Evolutionary conservation across 2,888 invertebrate species (phyloP).

Genomic region (Salpingus planirostris): DNA sequence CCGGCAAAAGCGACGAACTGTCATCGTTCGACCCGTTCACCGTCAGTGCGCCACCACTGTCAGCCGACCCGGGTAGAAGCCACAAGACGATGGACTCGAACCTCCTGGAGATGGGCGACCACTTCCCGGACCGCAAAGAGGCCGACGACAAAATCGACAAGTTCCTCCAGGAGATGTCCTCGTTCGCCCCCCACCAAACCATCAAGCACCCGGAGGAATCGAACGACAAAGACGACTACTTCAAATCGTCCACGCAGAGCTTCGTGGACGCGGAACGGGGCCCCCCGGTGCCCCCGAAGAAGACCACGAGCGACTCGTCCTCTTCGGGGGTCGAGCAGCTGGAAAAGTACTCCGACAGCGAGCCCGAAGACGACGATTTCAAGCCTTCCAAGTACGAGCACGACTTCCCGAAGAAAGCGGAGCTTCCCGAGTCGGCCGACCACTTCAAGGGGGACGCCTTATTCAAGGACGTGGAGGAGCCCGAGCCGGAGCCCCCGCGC

Average conservation of each 20-base stretch:
- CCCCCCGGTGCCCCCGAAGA: too few species aligned
- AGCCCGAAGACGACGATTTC: constrained; percentile 44
- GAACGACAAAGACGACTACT: constrained; percentile 14
- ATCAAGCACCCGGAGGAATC: constrained; percentile 16
- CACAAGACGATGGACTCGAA: constrained; percentile 33
- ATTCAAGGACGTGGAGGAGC: constrained; percentile 31
- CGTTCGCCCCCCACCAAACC: constrained; percentile 16
- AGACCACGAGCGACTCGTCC: too few species aligned
- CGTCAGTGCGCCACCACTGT: too few species aligned
- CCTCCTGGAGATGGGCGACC: constrained; percentile 35
- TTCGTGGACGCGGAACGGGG: constrained; percentile 36
- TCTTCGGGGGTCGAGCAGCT: constrained; percentile 35
- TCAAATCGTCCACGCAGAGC: constrained; percentile 26
- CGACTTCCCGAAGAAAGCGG: constrained; percentile 14
- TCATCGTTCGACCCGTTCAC: constrained; percentile 18
- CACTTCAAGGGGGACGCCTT: constrained; percentile 19
- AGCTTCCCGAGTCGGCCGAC: constrained; percentile 17
- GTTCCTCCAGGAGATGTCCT: constrained; percentile 28
- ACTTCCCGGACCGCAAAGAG: constrained; percentile 32
- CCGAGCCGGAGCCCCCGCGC: constrained; percentile 17
- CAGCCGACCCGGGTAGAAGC: too few species aligned
- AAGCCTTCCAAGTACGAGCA: constrained; percentile 27
- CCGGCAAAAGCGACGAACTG: constrained; percentile 24
- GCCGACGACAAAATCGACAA: constrained; percentile 33
- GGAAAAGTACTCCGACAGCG: constrained; percentile 52